Conservation (phyloP, 1,140 invertebrate genomes). For the Brevipalpus yothersi region DNA sequence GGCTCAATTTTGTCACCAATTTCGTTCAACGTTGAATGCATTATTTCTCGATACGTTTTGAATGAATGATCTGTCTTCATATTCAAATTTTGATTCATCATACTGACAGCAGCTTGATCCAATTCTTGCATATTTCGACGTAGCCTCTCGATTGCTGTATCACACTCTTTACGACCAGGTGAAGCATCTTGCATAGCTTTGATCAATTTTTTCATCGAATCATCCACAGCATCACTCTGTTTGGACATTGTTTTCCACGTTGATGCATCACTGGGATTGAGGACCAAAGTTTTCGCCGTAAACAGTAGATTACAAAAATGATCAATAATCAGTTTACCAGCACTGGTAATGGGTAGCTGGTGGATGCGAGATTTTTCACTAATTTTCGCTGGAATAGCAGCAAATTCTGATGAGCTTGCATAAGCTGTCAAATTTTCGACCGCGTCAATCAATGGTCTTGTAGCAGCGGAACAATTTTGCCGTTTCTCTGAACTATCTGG, state of each 20-base stretch:
- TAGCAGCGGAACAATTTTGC: conserved; percentile 43
- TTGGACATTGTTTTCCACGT: conserved; percentile 79
- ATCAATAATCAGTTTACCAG: conserved; percentile 53
- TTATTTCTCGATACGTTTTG: conserved; percentile 24
- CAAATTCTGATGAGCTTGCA: conserved; percentile 75
- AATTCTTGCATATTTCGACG: conserved; percentile 46
- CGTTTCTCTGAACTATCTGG: conserved; percentile 44
- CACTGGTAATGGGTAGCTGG: conserved; percentile 60
- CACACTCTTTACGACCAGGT: conserved; percentile 81
- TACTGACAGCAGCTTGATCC: conserved; percentile 60
- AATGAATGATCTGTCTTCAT: conserved; percentile 28
- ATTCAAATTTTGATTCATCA: conserved; percentile 51
- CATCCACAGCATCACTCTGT: conserved; percentile 80
- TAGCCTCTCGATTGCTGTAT: conserved; percentile 51
- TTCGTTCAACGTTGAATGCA: conserved; percentile 34
- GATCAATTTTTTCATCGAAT: conserved; percentile 76
- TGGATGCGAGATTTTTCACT: conserved; percentile 37
- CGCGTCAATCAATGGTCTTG: conserved; percentile 59
- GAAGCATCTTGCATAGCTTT: conserved; percentile 74
- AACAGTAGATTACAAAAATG: conserved; percentile 70
- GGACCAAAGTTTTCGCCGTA: conserved; percentile 48
- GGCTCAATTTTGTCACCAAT: conserved; percentile 54
- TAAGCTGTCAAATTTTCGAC: conserved; percentile 80
- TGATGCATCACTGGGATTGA: conserved; percentile 51
- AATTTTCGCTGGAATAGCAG: conserved; percentile 69